These are phyloP conservation scores for Squalus acanthias DNA, from an alignment of 2,797 vertebrate species.

Conservation along the genomic window DNA sequence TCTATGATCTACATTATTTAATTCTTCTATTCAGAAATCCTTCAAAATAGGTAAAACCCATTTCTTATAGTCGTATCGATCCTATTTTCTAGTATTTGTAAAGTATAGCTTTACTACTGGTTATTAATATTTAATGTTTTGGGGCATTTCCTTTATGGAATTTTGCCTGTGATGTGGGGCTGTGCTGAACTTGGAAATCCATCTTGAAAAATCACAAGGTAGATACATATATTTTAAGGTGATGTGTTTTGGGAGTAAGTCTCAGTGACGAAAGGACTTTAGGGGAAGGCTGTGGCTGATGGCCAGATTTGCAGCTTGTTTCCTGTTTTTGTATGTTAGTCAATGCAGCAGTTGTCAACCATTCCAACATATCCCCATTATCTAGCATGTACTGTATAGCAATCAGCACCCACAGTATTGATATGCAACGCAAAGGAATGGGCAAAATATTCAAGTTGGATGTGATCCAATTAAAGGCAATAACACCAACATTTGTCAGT, in stretches of 20 bases:
- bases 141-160: no score
- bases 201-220: not conserved
- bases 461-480: no score
- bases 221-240: not conserved
- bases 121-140: no score
- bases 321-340: not conserved
- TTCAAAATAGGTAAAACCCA: not conserved
- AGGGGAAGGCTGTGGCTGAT: not conserved
- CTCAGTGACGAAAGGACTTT: not conserved
- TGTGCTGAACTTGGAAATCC: not conserved
- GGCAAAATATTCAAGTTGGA: not conserved
- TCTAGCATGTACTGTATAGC: not conserved
- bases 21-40: no score
- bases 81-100: not conserved
- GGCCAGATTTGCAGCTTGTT: not conserved
- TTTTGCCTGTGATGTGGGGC: not conserved
- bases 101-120: no score
- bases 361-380: not conserved
- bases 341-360: not conserved
- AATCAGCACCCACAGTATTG: not conserved
- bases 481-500: no score
- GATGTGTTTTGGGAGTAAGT: not conserved
- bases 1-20: not conserved
- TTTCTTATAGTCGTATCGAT: not conserved
- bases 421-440: not conserved